These are phyloP conservation scores for Andrena cerasifolii DNA, from an alignment of 1,140 invertebrate species.

Conservation along the genomic window DNA sequence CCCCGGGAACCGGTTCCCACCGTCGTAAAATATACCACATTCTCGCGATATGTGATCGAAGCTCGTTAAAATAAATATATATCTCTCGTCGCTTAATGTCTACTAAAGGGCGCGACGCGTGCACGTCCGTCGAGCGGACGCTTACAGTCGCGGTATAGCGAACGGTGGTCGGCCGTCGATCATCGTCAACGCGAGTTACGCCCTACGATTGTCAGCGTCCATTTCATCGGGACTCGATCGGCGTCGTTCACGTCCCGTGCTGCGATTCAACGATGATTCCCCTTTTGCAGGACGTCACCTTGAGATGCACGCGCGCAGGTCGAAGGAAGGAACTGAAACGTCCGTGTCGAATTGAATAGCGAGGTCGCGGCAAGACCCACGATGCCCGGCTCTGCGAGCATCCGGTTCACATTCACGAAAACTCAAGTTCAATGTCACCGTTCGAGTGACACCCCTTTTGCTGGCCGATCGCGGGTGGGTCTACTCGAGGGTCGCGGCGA, in stretches of 20 bases:
- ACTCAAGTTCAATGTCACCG: neutral
- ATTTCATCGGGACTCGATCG: too few relatives aligned
- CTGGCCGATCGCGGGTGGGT: neutral
- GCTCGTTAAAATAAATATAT: slow-evolving; percentile 46
- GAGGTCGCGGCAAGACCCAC: neutral
- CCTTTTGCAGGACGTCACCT: too few relatives aligned
- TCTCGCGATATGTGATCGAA: slow-evolving; percentile 18
- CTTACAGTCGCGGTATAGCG: slow-evolving; percentile 2
- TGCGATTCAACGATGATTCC: neutral
- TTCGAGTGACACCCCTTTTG: slow-evolving; percentile 3
- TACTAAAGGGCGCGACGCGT: slow-evolving; percentile 20
- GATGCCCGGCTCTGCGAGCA: neutral
- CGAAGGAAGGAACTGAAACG: slow-evolving; percentile 37
- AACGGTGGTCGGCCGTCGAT: slow-evolving; percentile 19
- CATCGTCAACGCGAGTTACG: neutral
- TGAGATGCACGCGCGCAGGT: slow-evolving; percentile 13
- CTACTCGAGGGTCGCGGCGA: slow-evolving; percentile 80
- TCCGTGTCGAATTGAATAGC: slow-evolving; percentile 2
- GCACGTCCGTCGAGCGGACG: slow-evolving; percentile 7
- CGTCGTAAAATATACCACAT: slow-evolving; percentile 4
- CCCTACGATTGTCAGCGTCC: too few relatives aligned
- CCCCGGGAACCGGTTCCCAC: neutral
- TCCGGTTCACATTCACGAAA: neutral
- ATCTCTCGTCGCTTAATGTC: slow-evolving; percentile 32
- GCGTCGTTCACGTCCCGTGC: too few relatives aligned